A percentile compares a stretch with the other conserved stretches of the same genome.
These are phyloP conservation scores for Malurus leucopterus DNA, from an alignment of 2,797 vertebrate species.

Conservation along the genomic window DNA sequence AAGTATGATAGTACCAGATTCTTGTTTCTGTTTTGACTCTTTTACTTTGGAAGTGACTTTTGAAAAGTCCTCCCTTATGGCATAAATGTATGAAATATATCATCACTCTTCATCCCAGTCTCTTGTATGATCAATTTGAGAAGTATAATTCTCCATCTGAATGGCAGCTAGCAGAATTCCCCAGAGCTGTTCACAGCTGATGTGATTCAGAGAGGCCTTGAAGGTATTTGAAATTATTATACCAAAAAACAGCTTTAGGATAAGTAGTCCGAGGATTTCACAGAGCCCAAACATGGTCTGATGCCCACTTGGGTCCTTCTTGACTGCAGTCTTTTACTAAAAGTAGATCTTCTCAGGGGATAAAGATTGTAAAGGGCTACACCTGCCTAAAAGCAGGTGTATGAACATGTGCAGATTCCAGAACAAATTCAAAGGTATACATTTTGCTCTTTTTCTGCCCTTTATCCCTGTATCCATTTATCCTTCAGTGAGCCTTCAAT, in stretches of 20 bases:
- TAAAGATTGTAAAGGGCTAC: background rate
- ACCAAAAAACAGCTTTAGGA: background rate
- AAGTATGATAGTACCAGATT: background rate
- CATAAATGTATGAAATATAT: background rate
- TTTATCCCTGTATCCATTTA: background rate
- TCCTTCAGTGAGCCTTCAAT: background rate
- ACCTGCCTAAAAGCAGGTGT: background rate
- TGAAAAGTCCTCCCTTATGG: background rate
- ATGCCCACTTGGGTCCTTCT: background rate
- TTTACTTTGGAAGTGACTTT: background rate
- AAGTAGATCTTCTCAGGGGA: background rate
- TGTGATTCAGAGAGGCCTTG: background rate
- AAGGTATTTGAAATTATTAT: background rate
- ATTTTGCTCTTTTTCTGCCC: background rate
- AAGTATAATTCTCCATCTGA: background rate
- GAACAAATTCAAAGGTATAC: background rate
- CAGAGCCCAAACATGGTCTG: background rate
- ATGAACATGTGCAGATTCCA: rapidly evolving
- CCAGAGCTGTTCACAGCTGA: background rate
- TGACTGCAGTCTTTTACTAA: background rate
- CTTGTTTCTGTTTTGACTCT: background rate
- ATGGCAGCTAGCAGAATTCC: background rate
- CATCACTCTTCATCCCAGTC: background rate
- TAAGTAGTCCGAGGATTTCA: background rate
- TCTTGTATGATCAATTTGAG: background rate